These are phyloP conservation scores for Eudemis profundana DNA, from an alignment of 2,888 invertebrate genomes.

Conservation along the genomic window DNA sequence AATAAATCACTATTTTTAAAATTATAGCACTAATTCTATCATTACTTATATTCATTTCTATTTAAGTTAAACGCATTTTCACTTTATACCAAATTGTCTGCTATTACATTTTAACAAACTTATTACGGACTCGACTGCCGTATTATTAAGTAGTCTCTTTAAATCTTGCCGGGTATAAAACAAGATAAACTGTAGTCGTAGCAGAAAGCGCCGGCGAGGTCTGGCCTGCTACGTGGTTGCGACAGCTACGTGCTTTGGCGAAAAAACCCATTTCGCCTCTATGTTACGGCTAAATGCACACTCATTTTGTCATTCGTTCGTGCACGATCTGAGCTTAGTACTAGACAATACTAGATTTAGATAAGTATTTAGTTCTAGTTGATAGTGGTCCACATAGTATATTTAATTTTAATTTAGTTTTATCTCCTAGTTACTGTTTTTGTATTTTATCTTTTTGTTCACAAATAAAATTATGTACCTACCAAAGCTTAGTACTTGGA, in stretches of 20 bases:
- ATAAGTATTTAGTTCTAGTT: too few species aligned
- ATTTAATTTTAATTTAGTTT: too few species aligned
- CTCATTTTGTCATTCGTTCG: slow-evolving; percentile 2
- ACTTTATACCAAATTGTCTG: neutral
- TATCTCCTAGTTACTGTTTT: too few species aligned
- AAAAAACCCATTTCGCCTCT: slow-evolving; percentile 12
- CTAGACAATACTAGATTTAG: too few species aligned
- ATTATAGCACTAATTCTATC: neutral
- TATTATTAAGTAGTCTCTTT: slow-evolving; percentile 17
- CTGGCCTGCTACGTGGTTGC: too few species aligned
- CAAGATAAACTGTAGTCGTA: slow-evolving; percentile 28
- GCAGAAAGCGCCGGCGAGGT: slow-evolving; percentile 16
- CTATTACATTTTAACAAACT: neutral
- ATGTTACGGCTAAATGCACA: neutral
- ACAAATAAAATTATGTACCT: too few species aligned
- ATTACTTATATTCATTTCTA: neutral
- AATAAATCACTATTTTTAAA: too few species aligned
- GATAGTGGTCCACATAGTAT: too few species aligned
- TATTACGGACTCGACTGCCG: neutral
- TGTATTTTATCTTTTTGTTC: too few species aligned
- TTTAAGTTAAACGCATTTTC: neutral
- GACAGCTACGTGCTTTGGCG: slow-evolving; percentile 23
- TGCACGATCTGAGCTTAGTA: neutral
- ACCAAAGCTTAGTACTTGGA: too few species aligned
- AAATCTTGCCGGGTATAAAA: slow-evolving; percentile 33